A percentile compares a stretch with the other conserved stretches of the same genome.
Evolutionary conservation across 2,113 vertebrate species (phyloP).

Genomic region (Holacanthus passer): DNA sequence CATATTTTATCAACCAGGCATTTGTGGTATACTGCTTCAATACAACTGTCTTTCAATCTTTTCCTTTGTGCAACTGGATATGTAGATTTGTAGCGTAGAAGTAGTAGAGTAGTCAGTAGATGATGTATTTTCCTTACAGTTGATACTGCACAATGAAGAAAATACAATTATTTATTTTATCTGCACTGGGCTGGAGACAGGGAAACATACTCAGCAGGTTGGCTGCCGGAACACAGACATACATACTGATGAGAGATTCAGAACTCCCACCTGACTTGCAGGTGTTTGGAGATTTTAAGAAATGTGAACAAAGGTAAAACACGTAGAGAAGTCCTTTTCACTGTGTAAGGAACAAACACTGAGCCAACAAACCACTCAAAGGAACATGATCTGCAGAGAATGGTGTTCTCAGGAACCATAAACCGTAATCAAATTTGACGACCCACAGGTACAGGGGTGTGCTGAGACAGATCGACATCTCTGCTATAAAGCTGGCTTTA

Average conservation of each 20-base stretch:
- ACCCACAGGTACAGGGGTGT: not conserved
- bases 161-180: not conserved
- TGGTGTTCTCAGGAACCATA: slow-evolving; percentile 9
- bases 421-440: slow-evolving; percentile 22
- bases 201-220: not conserved
- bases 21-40: not conserved
- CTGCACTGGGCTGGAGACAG: not conserved
- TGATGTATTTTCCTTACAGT: not conserved
- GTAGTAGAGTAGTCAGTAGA: not conserved
- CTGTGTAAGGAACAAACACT: not conserved
- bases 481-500: slow-evolving; percentile 19
- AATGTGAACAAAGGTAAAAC: not conserved
- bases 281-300: not conserved
- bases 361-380: slow-evolving; percentile 23
- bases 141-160: not conserved
- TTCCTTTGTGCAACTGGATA: not conserved
- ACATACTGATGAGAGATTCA: not conserved
- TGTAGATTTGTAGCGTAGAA: not conserved
- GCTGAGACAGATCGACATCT: not conserved
- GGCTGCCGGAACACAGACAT: not conserved
- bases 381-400: slow-evolving; percentile 32
- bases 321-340: not conserved
- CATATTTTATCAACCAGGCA: not conserved
- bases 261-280: not conserved
- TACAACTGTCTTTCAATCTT: not conserved